Evolutionary conservation across 2,888 invertebrate genomes (phyloP), one percentile per base, ranked within the genome.

Genomic region (Xanthia icteritia): DNA sequence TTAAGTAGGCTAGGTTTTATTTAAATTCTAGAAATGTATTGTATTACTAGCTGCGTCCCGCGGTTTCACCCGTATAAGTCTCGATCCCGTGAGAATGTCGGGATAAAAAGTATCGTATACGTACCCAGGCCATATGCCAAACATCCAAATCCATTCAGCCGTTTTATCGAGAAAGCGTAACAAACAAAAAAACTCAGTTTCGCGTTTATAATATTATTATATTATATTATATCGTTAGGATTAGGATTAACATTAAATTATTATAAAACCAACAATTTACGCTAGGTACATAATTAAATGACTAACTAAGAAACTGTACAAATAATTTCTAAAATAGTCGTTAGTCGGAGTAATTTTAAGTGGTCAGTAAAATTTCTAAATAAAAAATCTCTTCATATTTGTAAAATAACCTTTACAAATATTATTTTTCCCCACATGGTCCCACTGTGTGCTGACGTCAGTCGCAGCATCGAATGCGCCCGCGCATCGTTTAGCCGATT

Each of bases 401-500:
- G 42, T 42, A 42, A 45, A 45, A 45, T 6, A 36, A 20, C 4
- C 20, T 15, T 8, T 0, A 20, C 0, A 15, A 39, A 64, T 2
- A 20, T 9, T 5, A 11, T 5, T 71, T 85, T 76, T 73, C 27
- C 13, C 0, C 8, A 5, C 13, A 1, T 39, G 15, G 6, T 39
- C 73, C 58, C 87, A 83, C 84, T 77, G 84, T 88, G 89, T 86
- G 77, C 77, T 95, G 94, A 95, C 94, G 94, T 94, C 92, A 93
- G 81, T 54, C 84, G 83, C 89, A 91, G 92, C 91, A 88, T 90
- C 92, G 93, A 90, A 91, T 93, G 95, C 96, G 95, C 96, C 94
- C 94, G 95, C 96, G 96, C 96, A 95, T 94, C 95, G 93, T 92
- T 94, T 94, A 93, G 91, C 86, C 92, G 93, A 92, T 93, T 92